Conservation (phyloP, 2,888 invertebrate genomes). For the Synanthedon myopaeformis region DNA sequence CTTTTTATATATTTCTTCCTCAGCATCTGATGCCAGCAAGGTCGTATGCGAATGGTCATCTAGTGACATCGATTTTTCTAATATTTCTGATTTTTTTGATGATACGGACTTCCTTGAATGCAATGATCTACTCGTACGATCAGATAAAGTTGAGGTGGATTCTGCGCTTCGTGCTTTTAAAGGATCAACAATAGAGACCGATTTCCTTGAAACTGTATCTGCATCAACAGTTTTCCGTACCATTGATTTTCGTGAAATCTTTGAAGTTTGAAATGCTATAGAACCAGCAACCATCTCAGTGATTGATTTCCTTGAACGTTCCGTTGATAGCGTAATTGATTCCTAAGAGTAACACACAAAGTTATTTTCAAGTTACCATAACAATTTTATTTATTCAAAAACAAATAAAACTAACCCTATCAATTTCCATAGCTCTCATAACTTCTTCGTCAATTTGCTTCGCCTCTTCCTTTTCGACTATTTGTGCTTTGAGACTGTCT, state of each 20-base stretch:
- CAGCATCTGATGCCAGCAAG: too few species aligned
- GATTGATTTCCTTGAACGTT: not conserved
- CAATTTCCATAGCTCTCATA: slow-evolving; percentile 15
- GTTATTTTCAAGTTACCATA: not conserved
- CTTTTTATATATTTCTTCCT: too few species aligned
- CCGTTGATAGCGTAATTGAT: not conserved
- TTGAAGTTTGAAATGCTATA: not conserved
- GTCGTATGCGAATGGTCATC: too few species aligned
- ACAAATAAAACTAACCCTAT: not conserved
- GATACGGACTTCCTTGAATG: too few species aligned
- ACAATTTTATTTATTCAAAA: not conserved
- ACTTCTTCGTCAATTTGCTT: slow-evolving; percentile 26
- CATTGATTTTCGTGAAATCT: not conserved
- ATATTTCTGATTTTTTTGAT: too few species aligned
- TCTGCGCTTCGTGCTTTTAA: not conserved
- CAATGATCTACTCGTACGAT: too few species aligned
- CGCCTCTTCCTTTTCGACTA: slow-evolving; percentile 30
- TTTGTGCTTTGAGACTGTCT: slow-evolving; percentile 41
- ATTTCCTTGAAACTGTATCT: not conserved
- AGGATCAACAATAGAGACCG: not conserved
- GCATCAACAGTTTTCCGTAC: not conserved
- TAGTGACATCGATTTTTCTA: too few species aligned
- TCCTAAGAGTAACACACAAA: not conserved
- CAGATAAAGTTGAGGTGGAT: not conserved
- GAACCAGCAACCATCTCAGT: not conserved